phyloP scores from a whole-genome alignment of 2,888 invertebrate genomes.

The Drosophila kokeensis region DNA sequence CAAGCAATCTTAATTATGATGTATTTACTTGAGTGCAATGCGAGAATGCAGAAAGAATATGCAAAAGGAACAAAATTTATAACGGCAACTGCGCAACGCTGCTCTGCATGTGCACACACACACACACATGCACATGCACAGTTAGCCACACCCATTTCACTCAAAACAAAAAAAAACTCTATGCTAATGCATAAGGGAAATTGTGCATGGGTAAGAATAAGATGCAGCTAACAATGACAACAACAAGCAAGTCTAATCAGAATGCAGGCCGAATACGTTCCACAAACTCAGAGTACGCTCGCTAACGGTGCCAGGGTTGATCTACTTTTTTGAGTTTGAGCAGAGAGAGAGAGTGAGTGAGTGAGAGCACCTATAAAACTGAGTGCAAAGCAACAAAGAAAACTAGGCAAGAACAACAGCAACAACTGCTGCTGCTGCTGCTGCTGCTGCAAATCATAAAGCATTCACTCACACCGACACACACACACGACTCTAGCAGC shows the following conservation, averaged over 20 bases:
- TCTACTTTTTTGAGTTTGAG: slow-evolving; percentile 50
- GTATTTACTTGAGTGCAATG: slow-evolving; percentile 41
- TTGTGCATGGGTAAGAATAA: slow-evolving; percentile 39
- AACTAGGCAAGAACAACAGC: slow-evolving; percentile 49
- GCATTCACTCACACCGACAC: slow-evolving; percentile 55
- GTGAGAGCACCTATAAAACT: slow-evolving; percentile 4
- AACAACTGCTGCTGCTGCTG: slow-evolving; percentile 14
- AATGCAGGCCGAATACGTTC: slow-evolving; percentile 77
- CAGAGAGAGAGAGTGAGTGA: slow-evolving; percentile 42
- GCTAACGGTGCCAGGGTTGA: slow-evolving; percentile 72
- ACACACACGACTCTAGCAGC: slow-evolving; percentile 36
- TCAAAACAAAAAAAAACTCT: slow-evolving; percentile 55
- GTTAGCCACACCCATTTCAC: slow-evolving; percentile 80
- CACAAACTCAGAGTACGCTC: slow-evolving; percentile 50
- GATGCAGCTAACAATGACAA: slow-evolving; percentile 51
- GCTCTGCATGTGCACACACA: slow-evolving; percentile 34
- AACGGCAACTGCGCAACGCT: slow-evolving; percentile 67
- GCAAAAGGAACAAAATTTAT: slow-evolving; percentile 39
- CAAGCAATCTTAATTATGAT: slow-evolving; percentile 65
- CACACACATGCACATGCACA: slow-evolving; percentile 3
- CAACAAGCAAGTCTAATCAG: slow-evolving; percentile 64
- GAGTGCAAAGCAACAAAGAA: slow-evolving; percentile 65
- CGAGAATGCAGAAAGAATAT: slow-evolving; percentile 52
- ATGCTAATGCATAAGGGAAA: slow-evolving; percentile 71
- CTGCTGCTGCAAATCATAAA: slow-evolving; percentile 77